Base-by-base conservation (phyloP, 2,113 vertebrate species). In the Fulica atra region DNA sequence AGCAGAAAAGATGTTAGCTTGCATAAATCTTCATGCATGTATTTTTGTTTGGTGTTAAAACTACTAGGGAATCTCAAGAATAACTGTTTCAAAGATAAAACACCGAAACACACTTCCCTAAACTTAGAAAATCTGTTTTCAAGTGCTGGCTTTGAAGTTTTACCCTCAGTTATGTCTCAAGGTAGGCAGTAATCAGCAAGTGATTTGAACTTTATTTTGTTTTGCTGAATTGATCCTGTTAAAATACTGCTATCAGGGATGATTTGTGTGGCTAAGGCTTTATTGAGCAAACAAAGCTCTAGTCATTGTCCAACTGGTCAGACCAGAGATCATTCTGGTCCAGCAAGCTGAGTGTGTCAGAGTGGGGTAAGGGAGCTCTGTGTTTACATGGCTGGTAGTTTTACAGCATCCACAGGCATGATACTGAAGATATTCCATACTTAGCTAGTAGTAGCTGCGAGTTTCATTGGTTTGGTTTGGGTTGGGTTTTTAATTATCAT, bases 211-310 rank as follows among this genome's bases (percentile, higher is more conserved):
- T 46, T 68, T 65, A 50, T 72, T 92, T 91, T 83, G 94, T 88
- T 93, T 81, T 86, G 85, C 82, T 42, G 76, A 66, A 74, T 74
- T 74, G 91, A 63, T 77, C n/a, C 72, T 73, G 76, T 86, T 88
- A 33, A 90, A 95, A 61, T 59, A 2, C 23, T 70, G 71, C 54
- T 70, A 5, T 82, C 26, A 1, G 81, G 86, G 38, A 7, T 69
- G 78, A 65, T 69, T 80, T n/a, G 74, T 89, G 88, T 94, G 85
- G n/a, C 63, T 13, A 31, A 69, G 35, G 36, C 70, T 93, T 76
- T 76, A 21, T 2, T 66, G 87, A 71, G 72, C 91, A 86, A 93
- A 88, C 89, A 69, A 21, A 69, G n/a, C 25, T 11, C 44, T 2
- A 42, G 48, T 44, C 53, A 17, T 1, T 88, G 88, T 46, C 82